Evolutionary conservation across 2,888 invertebrate genomes (phyloP).

Genomic region (Acleris emargana): DNA sequence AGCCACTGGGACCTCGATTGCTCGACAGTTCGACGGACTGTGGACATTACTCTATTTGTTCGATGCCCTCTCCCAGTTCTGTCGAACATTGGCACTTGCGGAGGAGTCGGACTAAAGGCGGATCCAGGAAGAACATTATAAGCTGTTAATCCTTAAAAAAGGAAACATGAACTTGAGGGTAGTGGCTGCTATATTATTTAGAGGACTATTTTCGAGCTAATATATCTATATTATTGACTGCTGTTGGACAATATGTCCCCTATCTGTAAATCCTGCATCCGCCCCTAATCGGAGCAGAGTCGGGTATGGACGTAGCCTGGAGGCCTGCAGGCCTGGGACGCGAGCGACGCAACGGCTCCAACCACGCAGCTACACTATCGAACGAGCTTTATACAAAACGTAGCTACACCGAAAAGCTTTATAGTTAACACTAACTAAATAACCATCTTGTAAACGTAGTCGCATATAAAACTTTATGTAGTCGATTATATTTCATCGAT

Average conservation of each 20-base stretch:
- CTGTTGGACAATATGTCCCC: no score
- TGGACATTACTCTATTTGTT: conserved; percentile 66
- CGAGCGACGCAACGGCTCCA: conserved; percentile 40
- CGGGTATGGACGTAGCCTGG: conserved; percentile 15
- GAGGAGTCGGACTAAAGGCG: conserved; percentile 51
- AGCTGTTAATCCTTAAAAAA: no score
- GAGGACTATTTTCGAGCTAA: no score
- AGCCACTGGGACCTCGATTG: conserved; percentile 58
- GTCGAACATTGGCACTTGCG: conserved; percentile 71
- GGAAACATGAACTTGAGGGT: no score
- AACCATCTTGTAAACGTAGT: conserved; percentile 58
- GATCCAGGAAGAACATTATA: no score
- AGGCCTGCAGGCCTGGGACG: background rate
- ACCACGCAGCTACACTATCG: conserved; percentile 48
- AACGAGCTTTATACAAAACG: conserved; percentile 56
- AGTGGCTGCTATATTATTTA: no score
- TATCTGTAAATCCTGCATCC: no score
- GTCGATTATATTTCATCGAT: conserved; percentile 55
- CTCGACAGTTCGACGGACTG: conserved; percentile 55
- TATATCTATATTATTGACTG: no score
- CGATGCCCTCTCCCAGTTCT: conserved; percentile 55
- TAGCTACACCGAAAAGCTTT: conserved; percentile 71
- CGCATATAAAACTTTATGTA: conserved; percentile 58
- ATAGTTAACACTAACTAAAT: conserved; percentile 63
- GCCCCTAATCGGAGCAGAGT: conserved; percentile 23